Evolutionary conservation across 2,113 vertebrate genomes (phyloP).

Genomic region (Poeciliopsis occidentalis): DNA sequence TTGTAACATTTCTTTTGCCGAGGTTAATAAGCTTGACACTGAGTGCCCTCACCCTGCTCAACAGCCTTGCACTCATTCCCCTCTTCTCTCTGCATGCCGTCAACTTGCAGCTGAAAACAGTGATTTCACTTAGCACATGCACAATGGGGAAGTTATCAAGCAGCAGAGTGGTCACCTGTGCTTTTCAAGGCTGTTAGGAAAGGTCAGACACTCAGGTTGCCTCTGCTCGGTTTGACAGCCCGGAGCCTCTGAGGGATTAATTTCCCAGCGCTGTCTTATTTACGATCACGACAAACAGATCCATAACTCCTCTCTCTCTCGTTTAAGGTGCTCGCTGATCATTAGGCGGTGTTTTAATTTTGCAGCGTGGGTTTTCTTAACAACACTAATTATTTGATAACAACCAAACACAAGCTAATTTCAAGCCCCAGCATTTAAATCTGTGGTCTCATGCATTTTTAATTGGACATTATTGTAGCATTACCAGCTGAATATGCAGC

Average conservation of each 20-base stretch:
- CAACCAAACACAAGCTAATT: slow-evolving; percentile 81
- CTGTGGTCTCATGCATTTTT: slow-evolving; percentile 87
- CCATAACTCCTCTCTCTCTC: slow-evolving; percentile 80
- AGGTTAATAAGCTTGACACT: slow-evolving; percentile 76
- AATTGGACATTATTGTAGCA: slow-evolving; percentile 90
- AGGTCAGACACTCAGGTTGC: slow-evolving; percentile 85
- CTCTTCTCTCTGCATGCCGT: slow-evolving; percentile 49
- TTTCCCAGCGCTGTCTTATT: slow-evolving; percentile 85
- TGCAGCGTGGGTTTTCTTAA: slow-evolving; percentile 75
- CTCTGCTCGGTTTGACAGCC: slow-evolving; percentile 84
- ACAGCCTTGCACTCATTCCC: slow-evolving; percentile 52
- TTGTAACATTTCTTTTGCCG: slow-evolving; percentile 65
- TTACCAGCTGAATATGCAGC: slow-evolving; percentile 83
- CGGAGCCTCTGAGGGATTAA: slow-evolving; percentile 87
- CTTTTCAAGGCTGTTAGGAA: slow-evolving; percentile 84
- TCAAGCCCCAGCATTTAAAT: slow-evolving; percentile 77
- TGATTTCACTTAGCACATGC: slow-evolving; percentile 53
- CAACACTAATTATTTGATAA: slow-evolving; percentile 90
- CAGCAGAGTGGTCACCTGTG: slow-evolving; percentile 83
- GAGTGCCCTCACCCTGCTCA: slow-evolving; percentile 54
- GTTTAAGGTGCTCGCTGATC: slow-evolving; percentile 84
- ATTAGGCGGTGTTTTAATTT: slow-evolving; percentile 86
- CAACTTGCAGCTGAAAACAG: slow-evolving; percentile 61
- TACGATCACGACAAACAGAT: slow-evolving; percentile 87
- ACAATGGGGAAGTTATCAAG: slow-evolving; percentile 80